phyloP scores from a whole-genome alignment of 2,113 vertebrate genomes.

The Pao palembangensis region DNA sequence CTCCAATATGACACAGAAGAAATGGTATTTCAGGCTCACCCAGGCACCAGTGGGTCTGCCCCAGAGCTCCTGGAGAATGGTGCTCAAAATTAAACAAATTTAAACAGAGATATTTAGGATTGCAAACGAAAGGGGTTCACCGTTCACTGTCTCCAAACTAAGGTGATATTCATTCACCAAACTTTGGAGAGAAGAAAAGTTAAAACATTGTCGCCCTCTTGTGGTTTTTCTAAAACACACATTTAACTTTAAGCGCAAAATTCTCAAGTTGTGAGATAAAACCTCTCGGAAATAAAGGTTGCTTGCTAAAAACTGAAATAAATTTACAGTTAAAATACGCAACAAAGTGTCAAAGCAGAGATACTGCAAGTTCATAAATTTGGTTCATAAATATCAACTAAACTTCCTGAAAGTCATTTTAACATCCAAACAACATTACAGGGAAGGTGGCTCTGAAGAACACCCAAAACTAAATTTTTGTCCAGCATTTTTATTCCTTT shows the following conservation, averaged over 20 bases:
- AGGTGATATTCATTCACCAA: background rate
- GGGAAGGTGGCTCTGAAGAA: background rate
- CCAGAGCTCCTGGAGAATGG: constrained; percentile 22
- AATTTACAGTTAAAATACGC: no score
- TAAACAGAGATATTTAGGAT: background rate
- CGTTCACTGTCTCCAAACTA: background rate
- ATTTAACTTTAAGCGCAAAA: no score
- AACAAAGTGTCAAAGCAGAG: no score
- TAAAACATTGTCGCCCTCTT: constrained; percentile 42
- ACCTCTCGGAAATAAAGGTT: no score
- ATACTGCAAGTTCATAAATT: no score
- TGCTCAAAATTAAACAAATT: background rate
- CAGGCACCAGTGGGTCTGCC: background rate
- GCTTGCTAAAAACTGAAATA: no score
- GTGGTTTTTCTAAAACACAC: constrained; percentile 14
- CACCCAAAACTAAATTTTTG: background rate
- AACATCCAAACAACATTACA: no score
- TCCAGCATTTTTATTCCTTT: constrained; percentile 25
- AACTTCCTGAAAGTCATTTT: no score
- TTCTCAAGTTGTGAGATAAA: no score
- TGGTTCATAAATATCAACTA: no score
- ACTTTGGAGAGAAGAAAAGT: background rate
- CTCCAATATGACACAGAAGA: no score
- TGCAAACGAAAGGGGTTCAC: background rate
- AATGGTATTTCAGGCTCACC: constrained; percentile 25